Evolutionary conservation across 2,113 vertebrate genomes (phyloP), one percentile per base, ranked within the genome.

Genomic region (Otocyon megalotis): DNA sequence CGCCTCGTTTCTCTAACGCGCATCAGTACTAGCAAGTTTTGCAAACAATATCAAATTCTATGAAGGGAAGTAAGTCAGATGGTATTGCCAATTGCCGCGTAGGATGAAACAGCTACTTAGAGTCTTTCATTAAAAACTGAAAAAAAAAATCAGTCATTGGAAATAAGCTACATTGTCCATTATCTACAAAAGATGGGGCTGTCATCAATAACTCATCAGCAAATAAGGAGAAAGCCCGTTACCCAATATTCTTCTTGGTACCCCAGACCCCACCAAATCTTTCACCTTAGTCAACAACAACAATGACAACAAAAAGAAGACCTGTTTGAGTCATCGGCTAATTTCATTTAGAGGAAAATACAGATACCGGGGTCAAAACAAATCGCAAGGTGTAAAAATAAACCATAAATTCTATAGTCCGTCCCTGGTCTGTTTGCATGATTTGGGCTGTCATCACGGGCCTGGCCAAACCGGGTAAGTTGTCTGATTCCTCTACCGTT

Each of bases 61-160:
- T 56, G 65, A 65, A 56, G 54, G 54, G 93, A 95, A 88, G 71
- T 92, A 72, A 96, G 35, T 71, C 9, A 48, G 48, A 93, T 5
- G 35, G 32, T 72, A 35, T 20, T 77, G 77, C 4, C 83, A 84
- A 72, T 20, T 60, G 58, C 82, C 60, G 6, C 4, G 0, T n/a
- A 93, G 20, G 50, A 93, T 88, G 65, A 48, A 92, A 81, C 60
- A 95, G n/a, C 80, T 37, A 50, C n/a, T 20, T 26, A 30, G 32
- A 58, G 20, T 62, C 56, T 95, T 95, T 72, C 43, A 53, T 56
- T 95, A 71, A 88, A 88, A 97, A 77, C 65, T 90, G 95, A 43
- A 37, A 35, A 90, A 77, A 67, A 72, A 87, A 94, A 85, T 50
- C 83, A 88, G 54, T 69, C 16, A 62, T 2, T 83, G 72, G 50